Base-by-base conservation (phyloP, 2,113 vertebrate genomes). In the Oceanites oceanicus region DNA sequence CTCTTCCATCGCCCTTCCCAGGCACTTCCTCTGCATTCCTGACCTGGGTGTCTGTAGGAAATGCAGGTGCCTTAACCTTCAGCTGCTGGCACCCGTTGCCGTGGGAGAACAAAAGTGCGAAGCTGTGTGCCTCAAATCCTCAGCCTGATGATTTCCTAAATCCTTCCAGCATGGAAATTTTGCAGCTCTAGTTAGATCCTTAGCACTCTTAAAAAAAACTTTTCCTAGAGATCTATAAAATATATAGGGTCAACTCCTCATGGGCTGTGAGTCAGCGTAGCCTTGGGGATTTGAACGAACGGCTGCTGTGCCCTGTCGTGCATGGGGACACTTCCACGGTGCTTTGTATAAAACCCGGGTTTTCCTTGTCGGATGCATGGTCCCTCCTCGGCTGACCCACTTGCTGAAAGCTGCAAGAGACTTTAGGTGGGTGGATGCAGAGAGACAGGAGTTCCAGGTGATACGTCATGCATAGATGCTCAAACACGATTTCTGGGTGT, bases 11-110 rank as follows among this genome's bases (percentile, higher is more conserved):
- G 13, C 95, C 91, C 96, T 92, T 97, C 97, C 84, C 89, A 91
- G 86, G 66, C 84, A 82, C 95, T 96, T 97, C 96, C 95, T 95
- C 73, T 13, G 2, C 67, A 47, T 90, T 95, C 91, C 93, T 56
- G 53, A 16, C 50, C 58, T 7, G 36, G 1, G 1, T 18, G 77
- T 52, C 53, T 23, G 74, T 11, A 52, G 94, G 94, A 96, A 94
- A 68, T 6, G 45, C 87, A 94, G 93, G 87, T 96, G 79, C 90
- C 66, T 93, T 7, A 62, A 73, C 80, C 87, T 90, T 67, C 1
- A 12, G 17, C 85, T 56, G 55, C 72, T 83, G 80, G 85, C 80
- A 70, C 58, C 53, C 36, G 1, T 21, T 25, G 3, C 61, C 2
- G 1, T 6, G 40, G 81, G 78, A 94, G 78, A 71, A 55, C 44